Evolutionary conservation across 2,888 invertebrate species (phyloP), one percentile per base, ranked within the genome.

Genomic region (Plagodis pulveraria): DNA sequence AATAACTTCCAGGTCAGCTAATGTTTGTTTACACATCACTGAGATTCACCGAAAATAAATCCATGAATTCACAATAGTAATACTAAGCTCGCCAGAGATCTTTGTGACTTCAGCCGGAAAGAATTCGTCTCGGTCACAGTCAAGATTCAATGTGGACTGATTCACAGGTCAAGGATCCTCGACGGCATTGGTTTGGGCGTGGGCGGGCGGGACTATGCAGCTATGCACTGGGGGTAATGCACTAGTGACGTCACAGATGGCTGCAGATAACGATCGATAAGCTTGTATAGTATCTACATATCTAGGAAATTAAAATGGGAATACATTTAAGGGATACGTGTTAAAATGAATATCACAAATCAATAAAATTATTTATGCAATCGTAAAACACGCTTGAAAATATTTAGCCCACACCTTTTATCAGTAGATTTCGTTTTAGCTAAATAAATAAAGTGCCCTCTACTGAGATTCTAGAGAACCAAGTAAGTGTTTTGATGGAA

Each of bases 241-340:
- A 86, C 90, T 72, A 74, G 74, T 84, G 80, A 86, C 86, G 82
- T 84, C 84, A 83, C 69, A 42, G 73, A 72, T 22, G 55, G 73
- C 70, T 22, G 54, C 58, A 50, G 45, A 48, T 55, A 55, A 50
- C 47, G 50, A 54, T 47, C 50, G 59, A 8, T 12, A 12, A 36
- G 12, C 43, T 12, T 36, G 32, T 6, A 46, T 33, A 22, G 10
- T 41, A 41, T 6, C 5, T n/a, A n/a, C 5, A 41, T 2, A 36
- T 36, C 41, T 38, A 46, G 10, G 9, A 32, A 45, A 32, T 45
- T 22, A 9, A 38, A 38, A 38, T 38, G 7, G 38, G 6, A 9
- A 9, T 2, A 9, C 22, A 22, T n/a, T n/a, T 22, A 22, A 22
- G 38, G 6, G 38, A 38, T 38, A 38, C 4, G 38, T 8, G 38